These are phyloP conservation scores for Karalla daura DNA, from an alignment of 2,797 vertebrate species.

Conservation along the genomic window DNA sequence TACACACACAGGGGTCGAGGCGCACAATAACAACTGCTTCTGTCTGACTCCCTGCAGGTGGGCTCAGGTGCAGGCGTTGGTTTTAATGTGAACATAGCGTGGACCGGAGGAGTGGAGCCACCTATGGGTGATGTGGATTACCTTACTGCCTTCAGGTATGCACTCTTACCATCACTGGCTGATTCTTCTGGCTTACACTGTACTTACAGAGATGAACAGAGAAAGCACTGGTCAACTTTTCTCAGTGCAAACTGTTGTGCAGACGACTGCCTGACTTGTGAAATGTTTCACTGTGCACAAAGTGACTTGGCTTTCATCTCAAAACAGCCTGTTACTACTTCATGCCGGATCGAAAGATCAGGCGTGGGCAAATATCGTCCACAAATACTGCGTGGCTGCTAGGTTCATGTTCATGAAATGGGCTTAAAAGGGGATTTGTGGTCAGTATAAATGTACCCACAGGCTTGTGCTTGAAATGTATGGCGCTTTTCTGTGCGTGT, in stretches of 20 bases:
- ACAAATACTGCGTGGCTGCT: neutral
- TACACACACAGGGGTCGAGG: neutral
- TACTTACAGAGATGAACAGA: too few species aligned
- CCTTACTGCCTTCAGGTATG: constrained; percentile 93
- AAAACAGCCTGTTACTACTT: neutral
- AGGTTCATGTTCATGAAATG: neutral
- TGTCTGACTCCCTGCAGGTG: constrained; percentile 80
- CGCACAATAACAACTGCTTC: neutral
- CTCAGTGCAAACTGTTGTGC: neutral
- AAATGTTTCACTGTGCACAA: neutral
- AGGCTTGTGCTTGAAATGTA: constrained; percentile 4
- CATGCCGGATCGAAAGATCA: neutral
- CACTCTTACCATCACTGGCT: neutral
- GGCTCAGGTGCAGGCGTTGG: constrained; percentile 91
- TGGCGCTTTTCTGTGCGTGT: constrained; percentile 10
- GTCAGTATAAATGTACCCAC: neutral
- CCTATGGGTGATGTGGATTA: constrained; percentile 97
- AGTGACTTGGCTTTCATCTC: neutral
- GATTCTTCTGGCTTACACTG: too few species aligned
- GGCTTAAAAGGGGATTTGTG: neutral
- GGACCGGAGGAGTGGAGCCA: constrained; percentile 96
- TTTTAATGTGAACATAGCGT: constrained; percentile 96
- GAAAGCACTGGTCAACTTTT: neutral
- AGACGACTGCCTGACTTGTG: neutral
- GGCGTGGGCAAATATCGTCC: neutral